Evolutionary conservation across 2,113 vertebrate genomes (phyloP), one percentile per base, ranked within the genome.

Genomic region (Cervus canadensis): DNA sequence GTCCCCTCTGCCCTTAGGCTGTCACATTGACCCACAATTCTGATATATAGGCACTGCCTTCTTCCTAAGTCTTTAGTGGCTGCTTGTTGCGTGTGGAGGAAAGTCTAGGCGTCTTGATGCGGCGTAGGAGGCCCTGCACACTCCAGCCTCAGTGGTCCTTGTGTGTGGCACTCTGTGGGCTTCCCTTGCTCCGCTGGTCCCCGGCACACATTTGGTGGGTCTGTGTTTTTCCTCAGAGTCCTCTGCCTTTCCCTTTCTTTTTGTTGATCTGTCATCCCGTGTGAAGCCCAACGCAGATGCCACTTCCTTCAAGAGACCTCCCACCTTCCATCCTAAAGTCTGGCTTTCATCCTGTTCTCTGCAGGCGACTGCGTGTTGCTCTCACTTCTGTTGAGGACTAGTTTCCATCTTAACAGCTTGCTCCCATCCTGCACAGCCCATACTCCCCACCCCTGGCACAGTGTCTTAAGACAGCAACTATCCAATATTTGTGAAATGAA

Each of bases 101-200:
- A 9, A 16, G 12, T 2, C 10, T 33, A 57, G 84, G n/a, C 84
- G 45, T 25, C 15, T 23, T 19, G 25, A 21, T 5, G 7, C 26
- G 8, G 11, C 30, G 1, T 2, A 6, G 25, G 3, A 43, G 59
- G 28, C 33, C 43, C 59, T 33, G 1, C 0, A 0, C 26, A 6
- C 15, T 5, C 36, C 14, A 25, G n/a, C 23, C 54, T 3, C 6
- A 1, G 30, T 5, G 8, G 16, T 3, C 52, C 67, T 89, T 21
- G 15, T 0, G 23, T 8, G 28, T 3, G 28, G 30, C 17, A 2
- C 64, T 36, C 71, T 30, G 11, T 12, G 10, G 33, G 36, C 48
- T n/a, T 3, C 26, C 62, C 17, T 11, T 7, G 0, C 2, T 52
- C 25, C 59, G 3, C 36, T 9, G 25, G 40, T 16, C 48, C 21